These are phyloP conservation scores for Orthosia incerta DNA, from an alignment of 2,888 invertebrate genomes.

Conservation along the genomic window DNA sequence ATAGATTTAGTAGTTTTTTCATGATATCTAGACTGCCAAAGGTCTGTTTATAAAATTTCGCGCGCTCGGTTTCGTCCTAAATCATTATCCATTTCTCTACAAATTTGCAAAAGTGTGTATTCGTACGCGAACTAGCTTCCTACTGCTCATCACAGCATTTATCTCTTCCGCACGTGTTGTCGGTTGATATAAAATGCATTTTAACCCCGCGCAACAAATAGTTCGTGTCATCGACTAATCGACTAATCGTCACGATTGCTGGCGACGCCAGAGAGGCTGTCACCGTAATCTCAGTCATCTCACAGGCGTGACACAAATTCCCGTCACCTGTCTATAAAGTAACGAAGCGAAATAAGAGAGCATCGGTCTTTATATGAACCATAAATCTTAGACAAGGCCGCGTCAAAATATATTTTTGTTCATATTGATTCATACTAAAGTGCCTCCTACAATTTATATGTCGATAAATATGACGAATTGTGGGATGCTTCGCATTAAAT, in stretches of 20 bases:
- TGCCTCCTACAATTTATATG: slow-evolving; percentile 19
- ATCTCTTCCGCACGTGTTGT: too few relatives aligned
- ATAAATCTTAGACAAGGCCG: slow-evolving; percentile 42
- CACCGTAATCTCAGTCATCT: slow-evolving; percentile 2
- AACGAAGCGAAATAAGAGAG: slow-evolving; percentile 18
- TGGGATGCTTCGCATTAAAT: slow-evolving; percentile 31
- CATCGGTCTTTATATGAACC: slow-evolving; percentile 8
- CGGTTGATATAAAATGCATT: too few relatives aligned
- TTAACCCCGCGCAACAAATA: too few relatives aligned
- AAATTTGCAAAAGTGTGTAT: too few relatives aligned
- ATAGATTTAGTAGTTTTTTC: too few relatives aligned
- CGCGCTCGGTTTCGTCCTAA: too few relatives aligned
- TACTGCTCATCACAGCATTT: too few relatives aligned
- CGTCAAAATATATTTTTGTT: slow-evolving; percentile 20
- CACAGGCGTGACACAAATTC: slow-evolving; percentile 1
- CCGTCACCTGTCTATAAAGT: slow-evolving; percentile 16
- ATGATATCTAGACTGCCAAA: too few relatives aligned
- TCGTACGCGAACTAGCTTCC: too few relatives aligned
- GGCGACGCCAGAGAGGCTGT: not conserved
- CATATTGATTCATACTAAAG: slow-evolving; percentile 36
- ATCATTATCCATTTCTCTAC: too few relatives aligned
- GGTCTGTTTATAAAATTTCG: too few relatives aligned
- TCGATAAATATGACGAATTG: slow-evolving; percentile 38
- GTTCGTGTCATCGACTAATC: too few relatives aligned
- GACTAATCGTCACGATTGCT: slow-evolving; percentile 13